Base-by-base conservation (phyloP, 2,797 vertebrate species). In the Notamacropus eugenii region DNA sequence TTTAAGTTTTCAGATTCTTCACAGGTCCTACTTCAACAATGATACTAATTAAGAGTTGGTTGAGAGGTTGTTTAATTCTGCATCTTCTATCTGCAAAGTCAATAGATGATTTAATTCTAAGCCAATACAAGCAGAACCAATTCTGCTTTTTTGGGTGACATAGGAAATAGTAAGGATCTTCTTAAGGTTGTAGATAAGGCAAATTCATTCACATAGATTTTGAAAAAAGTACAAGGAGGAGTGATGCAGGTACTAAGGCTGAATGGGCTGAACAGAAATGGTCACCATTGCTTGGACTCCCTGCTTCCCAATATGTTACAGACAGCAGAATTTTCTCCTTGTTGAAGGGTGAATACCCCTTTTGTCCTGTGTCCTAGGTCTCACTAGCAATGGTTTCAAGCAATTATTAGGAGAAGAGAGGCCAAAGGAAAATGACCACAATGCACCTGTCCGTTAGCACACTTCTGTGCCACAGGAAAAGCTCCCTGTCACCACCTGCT, bases 391-490 rank as follows among this genome's bases (percentile, higher is more conserved):
- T 22, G 90, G 19, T 94, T 50, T 95, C 95, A 24, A 16, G 92
- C 55, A 90, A 92, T 95, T 95, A 92, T 97, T 96, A 96, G 91
- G 96, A 96, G 57, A 59, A 97, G 82, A 55, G 95, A 97, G 82
- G 95, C 95, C 95, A 96, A 95, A 96, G 93, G 92, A 96, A 97
- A 97, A 98, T 93, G 93, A 92, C 92, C 93, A 58, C 92, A 82
- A 94, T 96, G 96, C 96, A 98, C 98, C 97, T 98, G 98, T 97
- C 97, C 94, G 93, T 97, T 97, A 97, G 95, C 50, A 94, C 96
- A 93, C 59, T 31, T 22, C 96, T 94, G 95, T 92, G 95, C 96
- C 94, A 91, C 90, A 29, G 87, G 40, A 95, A 95, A 97, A 97
- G 97, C 91, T 97, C 97, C 92, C 96, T 96, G 97, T 93, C 94